Conservation (phyloP, 2,888 invertebrate genomes). For the Chymomyza fuscimana region DNA sequence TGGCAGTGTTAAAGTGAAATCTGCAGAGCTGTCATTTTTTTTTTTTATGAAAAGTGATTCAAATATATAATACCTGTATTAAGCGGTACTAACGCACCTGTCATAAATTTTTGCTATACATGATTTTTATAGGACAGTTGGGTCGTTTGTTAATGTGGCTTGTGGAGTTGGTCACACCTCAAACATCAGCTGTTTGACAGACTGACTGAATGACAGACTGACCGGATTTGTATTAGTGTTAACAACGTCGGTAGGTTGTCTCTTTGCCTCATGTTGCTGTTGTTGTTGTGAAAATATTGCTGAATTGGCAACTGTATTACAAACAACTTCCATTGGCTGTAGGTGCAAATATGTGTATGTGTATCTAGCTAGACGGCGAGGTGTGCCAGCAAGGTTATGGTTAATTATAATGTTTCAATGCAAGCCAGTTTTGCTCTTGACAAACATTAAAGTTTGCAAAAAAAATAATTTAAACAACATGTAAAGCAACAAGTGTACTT, state of each 20-base stretch:
- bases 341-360: conserved; percentile 48
- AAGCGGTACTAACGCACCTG: not conserved
- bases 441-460: not conserved
- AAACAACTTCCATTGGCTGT: conserved; percentile 67
- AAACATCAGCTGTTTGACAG: not conserved
- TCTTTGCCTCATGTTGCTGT: not conserved
- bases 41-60: not conserved
- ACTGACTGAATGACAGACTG: not conserved
- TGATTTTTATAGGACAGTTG: not conserved
- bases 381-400: conserved; percentile 15
- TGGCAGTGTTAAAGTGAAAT: not conserved
- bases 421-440: not conserved
- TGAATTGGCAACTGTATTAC: conserved; percentile 65
- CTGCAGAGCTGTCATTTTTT: not conserved
- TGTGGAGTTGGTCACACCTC: not conserved
- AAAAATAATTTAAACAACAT: not conserved
- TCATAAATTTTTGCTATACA: not conserved
- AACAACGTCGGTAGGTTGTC: not conserved
- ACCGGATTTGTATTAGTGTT: not conserved
- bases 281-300: conserved; percentile 44
- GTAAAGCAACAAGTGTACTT: conserved; percentile 2
- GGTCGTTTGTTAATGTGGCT: too few species aligned
- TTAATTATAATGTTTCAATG: not conserved
- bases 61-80: not conserved
- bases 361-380: conserved; percentile 30